These are phyloP conservation scores for Amphipyra tragopoginis DNA, from an alignment of 2,888 invertebrate species.

Conservation along the genomic window DNA sequence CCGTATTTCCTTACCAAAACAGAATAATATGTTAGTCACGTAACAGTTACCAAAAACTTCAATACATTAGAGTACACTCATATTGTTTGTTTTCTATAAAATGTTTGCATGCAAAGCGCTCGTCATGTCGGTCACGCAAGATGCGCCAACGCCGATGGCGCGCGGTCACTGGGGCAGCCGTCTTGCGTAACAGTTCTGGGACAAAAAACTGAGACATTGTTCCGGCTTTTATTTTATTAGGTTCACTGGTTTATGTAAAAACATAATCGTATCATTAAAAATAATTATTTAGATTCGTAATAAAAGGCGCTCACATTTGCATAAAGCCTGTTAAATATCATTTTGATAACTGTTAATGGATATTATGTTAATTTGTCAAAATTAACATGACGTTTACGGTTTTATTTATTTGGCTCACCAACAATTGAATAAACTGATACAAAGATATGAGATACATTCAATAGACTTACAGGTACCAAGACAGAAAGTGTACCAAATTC, in stretches of 20 bases:
- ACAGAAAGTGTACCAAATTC: too few species aligned
- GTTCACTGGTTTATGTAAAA: constrained; percentile 32
- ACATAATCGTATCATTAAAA: constrained; percentile 7
- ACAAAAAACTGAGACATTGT: constrained; percentile 37
- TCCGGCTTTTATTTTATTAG: constrained; percentile 24
- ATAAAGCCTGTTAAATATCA: too few species aligned
- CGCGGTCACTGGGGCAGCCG: constrained; percentile 55
- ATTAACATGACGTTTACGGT: too few species aligned
- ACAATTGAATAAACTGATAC: too few species aligned
- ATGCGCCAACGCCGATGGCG: constrained; percentile 46
- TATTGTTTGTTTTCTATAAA: constrained; percentile 41
- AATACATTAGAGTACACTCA: constrained; percentile 28
- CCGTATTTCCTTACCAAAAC: too few species aligned
- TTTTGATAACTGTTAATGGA: too few species aligned
- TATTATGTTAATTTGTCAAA: too few species aligned
- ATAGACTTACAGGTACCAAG: too few species aligned
- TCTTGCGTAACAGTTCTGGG: constrained; percentile 32
- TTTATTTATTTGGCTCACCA: too few species aligned
- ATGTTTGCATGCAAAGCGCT: constrained; percentile 41
- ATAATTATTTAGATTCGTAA: too few species aligned
- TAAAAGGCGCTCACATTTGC: too few species aligned
- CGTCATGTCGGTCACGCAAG: constrained; percentile 49
- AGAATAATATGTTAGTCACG: constrained; percentile 22
- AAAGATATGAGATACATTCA: too few species aligned
- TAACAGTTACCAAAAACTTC: constrained; percentile 33